Evolutionary conservation across 2,797 vertebrate species (phyloP).

Genomic region (Enteromius anoplus): DNA sequence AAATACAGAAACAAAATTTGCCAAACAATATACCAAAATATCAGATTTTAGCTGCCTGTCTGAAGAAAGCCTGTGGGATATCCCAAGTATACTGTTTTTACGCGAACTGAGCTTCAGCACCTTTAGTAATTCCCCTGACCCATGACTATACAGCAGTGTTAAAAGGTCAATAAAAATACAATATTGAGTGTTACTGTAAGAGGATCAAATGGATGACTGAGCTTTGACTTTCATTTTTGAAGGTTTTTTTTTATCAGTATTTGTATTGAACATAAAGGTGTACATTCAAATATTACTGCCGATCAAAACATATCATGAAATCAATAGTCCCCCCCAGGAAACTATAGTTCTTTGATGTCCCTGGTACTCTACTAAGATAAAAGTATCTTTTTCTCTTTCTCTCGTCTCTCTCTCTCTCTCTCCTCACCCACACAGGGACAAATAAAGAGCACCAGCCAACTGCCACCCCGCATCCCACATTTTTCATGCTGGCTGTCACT

Average conservation of each 20-base stretch:
- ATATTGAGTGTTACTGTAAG: constrained; percentile 61
- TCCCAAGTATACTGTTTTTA: constrained; percentile 50
- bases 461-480: constrained; percentile 58
- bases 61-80: constrained; percentile 36
- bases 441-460: constrained; percentile 29
- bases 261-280: neutral
- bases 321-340: constrained; percentile 18
- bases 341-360: constrained; percentile 28
- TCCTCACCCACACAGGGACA: constrained; percentile 39
- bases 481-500: constrained; percentile 77
- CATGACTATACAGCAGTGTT: constrained; percentile 48
- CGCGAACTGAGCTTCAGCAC: constrained; percentile 53
- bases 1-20: neutral
- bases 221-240: constrained; percentile 42
- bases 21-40: neutral
- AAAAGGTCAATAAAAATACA: constrained; percentile 61
- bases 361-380: constrained; percentile 18
- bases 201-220: constrained; percentile 52
- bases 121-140: constrained; percentile 52
- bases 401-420: neutral
- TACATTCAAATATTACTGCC: neutral
- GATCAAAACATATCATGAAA: constrained; percentile 28
- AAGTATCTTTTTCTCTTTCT: constrained; percentile 16
- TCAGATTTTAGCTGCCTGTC: neutral
- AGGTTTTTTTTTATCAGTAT: constrained; percentile 17